Evolutionary conservation across 2,113 vertebrate species (phyloP).

Genomic region (Hippocampus zosterae): DNA sequence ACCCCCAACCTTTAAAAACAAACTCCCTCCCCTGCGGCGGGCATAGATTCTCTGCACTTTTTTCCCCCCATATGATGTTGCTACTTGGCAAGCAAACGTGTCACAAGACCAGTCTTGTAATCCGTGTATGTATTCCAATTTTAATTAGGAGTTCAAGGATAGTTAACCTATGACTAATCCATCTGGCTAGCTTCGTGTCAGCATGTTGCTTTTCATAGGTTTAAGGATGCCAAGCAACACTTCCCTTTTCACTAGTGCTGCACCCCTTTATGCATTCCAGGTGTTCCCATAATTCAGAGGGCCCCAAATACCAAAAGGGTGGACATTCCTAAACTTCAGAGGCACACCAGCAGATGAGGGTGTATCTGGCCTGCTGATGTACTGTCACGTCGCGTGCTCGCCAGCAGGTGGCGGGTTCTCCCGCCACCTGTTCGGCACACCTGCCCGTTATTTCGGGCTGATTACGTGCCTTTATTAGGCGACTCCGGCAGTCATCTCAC

Average conservation of each 20-base stretch:
- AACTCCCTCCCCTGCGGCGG: conserved; percentile 12
- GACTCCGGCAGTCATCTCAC: too few relatives aligned
- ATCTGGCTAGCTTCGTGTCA: conserved; percentile 52
- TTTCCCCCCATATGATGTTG: conserved; percentile 21
- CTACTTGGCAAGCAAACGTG: not conserved
- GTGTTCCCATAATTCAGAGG: conserved; percentile 65
- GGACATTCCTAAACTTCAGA: conserved; percentile 68
- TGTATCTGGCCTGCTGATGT: conserved; percentile 61
- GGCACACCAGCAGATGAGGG: conserved; percentile 54
- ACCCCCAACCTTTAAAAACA: conserved; percentile 43
- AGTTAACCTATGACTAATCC: conserved; percentile 46
- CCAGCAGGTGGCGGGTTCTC: too few relatives aligned
- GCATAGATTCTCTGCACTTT: conserved; percentile 6
- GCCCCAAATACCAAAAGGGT: conserved; percentile 51
- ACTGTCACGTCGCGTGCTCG: too few relatives aligned
- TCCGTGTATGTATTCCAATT: conserved; percentile 40
- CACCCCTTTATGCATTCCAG: conserved; percentile 47
- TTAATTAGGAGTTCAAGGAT: conserved; percentile 26
- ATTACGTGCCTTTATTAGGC: too few relatives aligned
- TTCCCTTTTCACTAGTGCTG: not conserved
- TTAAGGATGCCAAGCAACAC: conserved; percentile 12
- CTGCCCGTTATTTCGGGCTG: too few relatives aligned
- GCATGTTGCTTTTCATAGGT: conserved; percentile 47
- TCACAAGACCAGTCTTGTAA: conserved; percentile 18
- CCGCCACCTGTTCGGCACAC: too few relatives aligned